Conservation (phyloP, 1,140 invertebrate genomes). For the Bombus soroeensis region DNA sequence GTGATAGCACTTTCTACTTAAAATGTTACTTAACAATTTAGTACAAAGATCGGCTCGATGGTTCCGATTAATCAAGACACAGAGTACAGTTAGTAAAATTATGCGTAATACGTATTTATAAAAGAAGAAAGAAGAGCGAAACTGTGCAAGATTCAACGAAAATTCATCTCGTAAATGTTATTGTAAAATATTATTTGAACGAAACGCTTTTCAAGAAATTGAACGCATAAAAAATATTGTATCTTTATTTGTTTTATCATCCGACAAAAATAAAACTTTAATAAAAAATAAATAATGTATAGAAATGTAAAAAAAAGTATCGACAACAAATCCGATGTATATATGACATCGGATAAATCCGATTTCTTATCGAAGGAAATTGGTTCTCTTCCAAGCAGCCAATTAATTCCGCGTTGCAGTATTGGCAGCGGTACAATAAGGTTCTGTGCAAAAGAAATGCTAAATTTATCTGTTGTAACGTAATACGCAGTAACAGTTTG, state of each 20-base stretch:
- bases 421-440: constrained; percentile 79
- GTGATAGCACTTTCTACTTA: background rate
- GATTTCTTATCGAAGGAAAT: constrained; percentile 61
- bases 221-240: background rate
- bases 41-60: no score
- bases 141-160: background rate
- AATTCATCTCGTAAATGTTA: no score
- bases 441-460: constrained; percentile 78
- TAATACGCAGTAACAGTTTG: constrained; percentile 76
- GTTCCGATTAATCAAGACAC: no score
- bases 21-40: no score
- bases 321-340: background rate
- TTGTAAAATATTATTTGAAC: no score
- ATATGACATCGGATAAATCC: background rate
- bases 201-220: no score
- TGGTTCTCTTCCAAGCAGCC: constrained; percentile 76
- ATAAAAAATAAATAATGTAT: background rate
- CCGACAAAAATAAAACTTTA: background rate
- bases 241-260: background rate
- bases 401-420: constrained; percentile 79
- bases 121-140: background rate
- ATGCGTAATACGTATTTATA: background rate
- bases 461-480: constrained; percentile 82
- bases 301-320: background rate
- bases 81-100: background rate